A percentile compares a stretch with the other conserved stretches of the same genome.
phyloP scores from a whole-genome alignment of 1,140 invertebrate species.

The Thaumetopoea pityocampa region DNA sequence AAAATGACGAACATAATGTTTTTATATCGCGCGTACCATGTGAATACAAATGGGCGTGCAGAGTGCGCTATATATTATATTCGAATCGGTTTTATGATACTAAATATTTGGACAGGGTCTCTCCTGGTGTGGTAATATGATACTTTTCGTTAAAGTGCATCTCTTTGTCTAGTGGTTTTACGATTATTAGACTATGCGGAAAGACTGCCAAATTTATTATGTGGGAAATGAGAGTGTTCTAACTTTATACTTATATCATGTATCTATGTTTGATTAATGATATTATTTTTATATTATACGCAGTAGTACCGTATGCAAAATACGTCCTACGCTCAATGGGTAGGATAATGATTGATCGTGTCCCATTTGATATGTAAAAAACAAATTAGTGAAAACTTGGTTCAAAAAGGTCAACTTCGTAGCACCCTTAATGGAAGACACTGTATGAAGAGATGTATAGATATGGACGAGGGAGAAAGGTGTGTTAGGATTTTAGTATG shows the following conservation, averaged over 20 bases:
- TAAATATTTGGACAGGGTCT: constrained; percentile 71
- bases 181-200: constrained; percentile 57
- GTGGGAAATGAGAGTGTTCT: constrained; percentile 11
- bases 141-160: constrained; percentile 55
- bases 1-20: constrained; percentile 59
- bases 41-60: constrained; percentile 60
- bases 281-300: too few species aligned
- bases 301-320: too few species aligned
- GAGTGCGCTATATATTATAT: constrained; percentile 70
- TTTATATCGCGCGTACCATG: constrained; percentile 52
- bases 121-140: constrained; percentile 66
- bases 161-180: constrained; percentile 59
- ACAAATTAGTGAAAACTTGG: too few species aligned
- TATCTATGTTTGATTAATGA: too few species aligned
- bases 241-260: constrained; percentile 4
- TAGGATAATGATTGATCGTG: too few species aligned
- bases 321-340: too few species aligned
- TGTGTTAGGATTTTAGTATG: too few species aligned
- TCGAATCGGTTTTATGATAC: constrained; percentile 68
- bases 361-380: too few species aligned
- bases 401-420: too few species aligned
- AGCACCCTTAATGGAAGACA: too few species aligned
- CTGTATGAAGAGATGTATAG: too few species aligned
- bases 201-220: constrained; percentile 44
- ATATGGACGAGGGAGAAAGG: too few species aligned